Conservation (phyloP, 2,888 invertebrate species). For the Lysandra bellargus region DNA sequence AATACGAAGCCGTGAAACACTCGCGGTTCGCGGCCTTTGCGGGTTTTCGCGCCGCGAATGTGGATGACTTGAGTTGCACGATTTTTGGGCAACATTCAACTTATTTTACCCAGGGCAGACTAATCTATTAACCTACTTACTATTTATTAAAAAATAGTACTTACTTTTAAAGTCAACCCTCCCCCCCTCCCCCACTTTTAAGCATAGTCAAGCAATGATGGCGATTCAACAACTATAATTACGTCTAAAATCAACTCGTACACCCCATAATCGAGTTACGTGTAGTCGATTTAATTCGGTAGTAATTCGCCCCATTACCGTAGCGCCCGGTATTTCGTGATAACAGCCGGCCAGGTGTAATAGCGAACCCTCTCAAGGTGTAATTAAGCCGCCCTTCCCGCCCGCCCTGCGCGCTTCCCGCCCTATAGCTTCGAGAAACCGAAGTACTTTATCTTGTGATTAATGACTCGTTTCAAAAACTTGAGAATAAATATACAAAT, state of each 20-base stretch:
- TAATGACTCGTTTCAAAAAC: not conserved
- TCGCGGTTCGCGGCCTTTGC: no score
- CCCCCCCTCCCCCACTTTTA: no score
- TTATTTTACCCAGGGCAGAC: no score
- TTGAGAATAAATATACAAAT: not conserved
- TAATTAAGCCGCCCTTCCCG: not conserved
- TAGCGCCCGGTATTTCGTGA: not conserved
- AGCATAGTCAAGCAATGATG: no score
- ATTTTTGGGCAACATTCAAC: no score
- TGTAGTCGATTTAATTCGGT: constrained; percentile 1
- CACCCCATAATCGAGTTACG: not conserved
- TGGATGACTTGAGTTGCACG: no score
- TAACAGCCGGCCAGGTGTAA: constrained; percentile 20
- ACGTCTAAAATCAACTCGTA: not conserved
- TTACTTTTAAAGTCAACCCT: no score
- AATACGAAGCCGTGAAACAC: no score
- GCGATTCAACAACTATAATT: no score
- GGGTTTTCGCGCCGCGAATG: no score
- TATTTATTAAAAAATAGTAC: no score
- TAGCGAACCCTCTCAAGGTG: constrained; percentile 24
- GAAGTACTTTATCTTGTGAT: not conserved
- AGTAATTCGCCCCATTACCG: constrained; percentile 11
- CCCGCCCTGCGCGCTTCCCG: not conserved
- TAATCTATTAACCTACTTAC: no score
- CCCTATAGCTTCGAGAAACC: not conserved